Percentiles rank a stretch among this genome's conserved stretches.
Evolutionary conservation across 2,888 invertebrate genomes (phyloP).

Genomic region (Trichogramma dendrolimi): DNA sequence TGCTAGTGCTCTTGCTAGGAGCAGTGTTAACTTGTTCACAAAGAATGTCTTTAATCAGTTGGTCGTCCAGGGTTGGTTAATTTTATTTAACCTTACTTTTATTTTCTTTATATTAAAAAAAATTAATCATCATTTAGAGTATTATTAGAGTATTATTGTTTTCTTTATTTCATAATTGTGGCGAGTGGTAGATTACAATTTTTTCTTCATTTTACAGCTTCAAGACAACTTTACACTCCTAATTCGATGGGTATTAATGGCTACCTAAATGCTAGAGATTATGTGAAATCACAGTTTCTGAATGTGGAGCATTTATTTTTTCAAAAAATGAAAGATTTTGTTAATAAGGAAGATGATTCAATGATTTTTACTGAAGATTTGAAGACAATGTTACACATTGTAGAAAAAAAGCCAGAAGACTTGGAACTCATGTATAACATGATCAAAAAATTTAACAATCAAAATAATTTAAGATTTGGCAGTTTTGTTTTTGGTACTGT

Average conservation of each 20-base stretch:
- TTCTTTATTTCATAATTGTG: neutral
- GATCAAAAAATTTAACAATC: constrained; percentile 70
- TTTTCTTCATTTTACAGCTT: constrained; percentile 31
- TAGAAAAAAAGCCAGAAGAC: constrained; percentile 60
- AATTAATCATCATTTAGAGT: neutral
- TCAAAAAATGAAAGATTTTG: constrained; percentile 66
- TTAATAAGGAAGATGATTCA: constrained; percentile 54
- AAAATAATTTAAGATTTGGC: constrained; percentile 71
- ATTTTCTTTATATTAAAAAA: neutral
- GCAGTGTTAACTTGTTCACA: constrained; percentile 31
- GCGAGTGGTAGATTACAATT: no score
- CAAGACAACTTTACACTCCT: constrained; percentile 57
- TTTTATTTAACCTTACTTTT: constrained; percentile 29
- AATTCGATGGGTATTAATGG: constrained; percentile 62
- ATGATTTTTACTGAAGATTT: constrained; percentile 82
- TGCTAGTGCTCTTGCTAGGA: constrained; percentile 30
- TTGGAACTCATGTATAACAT: constrained; percentile 63
- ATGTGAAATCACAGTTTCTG: constrained; percentile 59
- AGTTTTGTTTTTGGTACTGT: constrained; percentile 78
- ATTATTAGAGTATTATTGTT: neutral
- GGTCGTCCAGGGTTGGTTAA: constrained; percentile 35
- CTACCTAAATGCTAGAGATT: constrained; percentile 57
- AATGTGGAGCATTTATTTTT: constrained; percentile 65
- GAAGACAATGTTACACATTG: constrained; percentile 74
- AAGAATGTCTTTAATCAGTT: constrained; percentile 29